Percentiles rank a stretch among this genome's conserved stretches.
Conservation (phyloP, 2,888 invertebrate species). For the Octodonta nipae region DNA sequence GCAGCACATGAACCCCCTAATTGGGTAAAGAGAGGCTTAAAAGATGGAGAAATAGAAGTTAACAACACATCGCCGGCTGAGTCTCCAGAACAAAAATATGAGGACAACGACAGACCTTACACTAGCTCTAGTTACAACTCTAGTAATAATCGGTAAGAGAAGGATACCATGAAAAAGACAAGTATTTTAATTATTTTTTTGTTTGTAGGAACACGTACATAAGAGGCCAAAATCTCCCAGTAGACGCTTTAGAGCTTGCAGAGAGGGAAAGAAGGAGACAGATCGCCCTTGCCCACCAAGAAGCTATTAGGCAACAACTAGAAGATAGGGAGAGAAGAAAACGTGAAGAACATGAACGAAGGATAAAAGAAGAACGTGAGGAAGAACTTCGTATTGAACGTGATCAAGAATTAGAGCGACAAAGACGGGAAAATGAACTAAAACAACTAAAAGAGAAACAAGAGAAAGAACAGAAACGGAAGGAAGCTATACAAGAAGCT, state of each 20-base stretch:
- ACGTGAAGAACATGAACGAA: constrained; percentile 61
- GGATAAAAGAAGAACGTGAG: constrained; percentile 61
- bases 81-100: constrained; percentile 33
- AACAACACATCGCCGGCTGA: constrained; percentile 35
- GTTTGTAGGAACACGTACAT: constrained; percentile 45
- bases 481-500: constrained; percentile 62
- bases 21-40: constrained; percentile 41
- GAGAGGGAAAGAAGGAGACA: constrained; percentile 71
- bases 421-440: constrained; percentile 60
- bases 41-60: constrained; percentile 37
- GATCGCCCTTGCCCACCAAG: constrained; percentile 74
- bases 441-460: constrained; percentile 52
- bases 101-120: constrained; percentile 30
- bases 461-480: constrained; percentile 56
- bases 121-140: constrained; percentile 30
- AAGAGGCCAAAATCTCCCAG: constrained; percentile 72
- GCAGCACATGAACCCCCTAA: constrained; percentile 35
- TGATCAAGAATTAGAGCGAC: constrained; percentile 57
- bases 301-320: constrained; percentile 70
- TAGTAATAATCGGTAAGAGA: constrained; percentile 23
- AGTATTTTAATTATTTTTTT: constrained; percentile 16
- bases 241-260: constrained; percentile 65
- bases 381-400: constrained; percentile 66
- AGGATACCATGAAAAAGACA: no score
- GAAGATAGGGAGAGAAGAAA: constrained; percentile 67